Evolutionary conservation across 2,113 vertebrate species (phyloP), one percentile per base, ranked within the genome.

Genomic region (Ictidomys tridecemlineatus): DNA sequence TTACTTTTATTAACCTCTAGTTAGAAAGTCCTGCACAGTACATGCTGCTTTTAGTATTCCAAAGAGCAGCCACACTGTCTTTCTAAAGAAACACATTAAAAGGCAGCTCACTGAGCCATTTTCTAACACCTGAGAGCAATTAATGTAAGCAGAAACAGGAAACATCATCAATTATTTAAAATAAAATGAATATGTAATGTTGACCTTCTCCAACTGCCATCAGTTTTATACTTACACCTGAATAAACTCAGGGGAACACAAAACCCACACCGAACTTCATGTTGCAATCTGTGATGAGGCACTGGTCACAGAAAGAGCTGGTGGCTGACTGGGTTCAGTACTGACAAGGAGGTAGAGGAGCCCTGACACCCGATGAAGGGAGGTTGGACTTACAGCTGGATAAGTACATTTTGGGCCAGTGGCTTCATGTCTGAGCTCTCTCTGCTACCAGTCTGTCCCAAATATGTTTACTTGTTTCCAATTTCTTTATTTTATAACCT

Each of bases 91-190:
- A 96, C 87, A 98, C 98, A 97, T 98, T 98, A 98, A 98, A 98
- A 98, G 97, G 74, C 97, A 97, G 94, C 96, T 98, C 97, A 94
- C 96, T 10, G 74, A 98, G 95, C 85, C 98, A 95, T 98, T 98
- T 98, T 84, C 97, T 93, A 98, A 96, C 98, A 98, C 98, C 98
- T 98, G 98, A 99, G 97, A 99, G 97, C 97, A 98, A 99, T 99
- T 99, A 98, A 98, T 97, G 94, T 98, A 97, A 97, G 97, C 96
- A 97, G 98, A 98, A 97, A 97, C 93, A 98, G 97, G 98, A 98
- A 98, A 97, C 96, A 96, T 97, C 86, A 98, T 99, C 92, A 98
- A 98, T 99, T 98, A 99, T 99, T 98, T 98, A 99, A 98, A 98
- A 95, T 97, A 98, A 98, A 99, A 98, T 98, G 96, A 98, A 98